Percentiles rank a stretch among this genome's conserved stretches.
phyloP scores from a whole-genome alignment of 2,888 invertebrate species.

The Acleris emargana region DNA sequence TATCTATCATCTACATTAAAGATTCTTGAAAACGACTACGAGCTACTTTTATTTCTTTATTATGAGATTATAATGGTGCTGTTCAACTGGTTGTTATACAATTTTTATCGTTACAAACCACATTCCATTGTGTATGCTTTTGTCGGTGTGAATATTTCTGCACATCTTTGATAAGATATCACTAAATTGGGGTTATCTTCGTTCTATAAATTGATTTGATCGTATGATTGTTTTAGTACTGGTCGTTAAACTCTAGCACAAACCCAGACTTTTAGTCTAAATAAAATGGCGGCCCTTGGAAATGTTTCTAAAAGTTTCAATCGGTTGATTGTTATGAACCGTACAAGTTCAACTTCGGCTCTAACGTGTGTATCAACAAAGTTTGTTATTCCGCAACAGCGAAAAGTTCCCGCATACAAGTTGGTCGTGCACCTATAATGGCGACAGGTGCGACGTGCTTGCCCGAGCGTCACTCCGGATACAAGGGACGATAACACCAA shows the following conservation, averaged over 20 bases:
- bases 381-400: conserved; percentile 23
- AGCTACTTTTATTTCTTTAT: conserved; percentile 18
- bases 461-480: conserved; percentile 59
- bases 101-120: not conserved
- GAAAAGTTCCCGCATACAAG: conserved; percentile 42
- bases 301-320: conserved; percentile 1
- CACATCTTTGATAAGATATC: conserved; percentile 9
- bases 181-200: conserved; percentile 14
- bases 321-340: not conserved
- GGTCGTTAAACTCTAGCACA: conserved; percentile 8
- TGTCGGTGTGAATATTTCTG: not conserved
- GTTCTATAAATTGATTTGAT: not conserved
- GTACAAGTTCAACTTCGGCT: conserved; percentile 5
- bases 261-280: not conserved
- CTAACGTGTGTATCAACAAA: conserved; percentile 12
- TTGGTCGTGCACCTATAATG: conserved; percentile 45
- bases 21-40: conserved; percentile 16
- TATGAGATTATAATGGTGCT: conserved; percentile 23
- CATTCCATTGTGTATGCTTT: not conserved
- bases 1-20: conserved; percentile 38
- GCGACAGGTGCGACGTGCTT: conserved; percentile 75
- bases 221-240: conserved; percentile 2
- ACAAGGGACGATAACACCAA: conserved; percentile 52
- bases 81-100: conserved; percentile 17
- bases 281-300: not conserved